Base-by-base conservation (phyloP, 2,797 vertebrate species). In the Allobates femoralis region DNA sequence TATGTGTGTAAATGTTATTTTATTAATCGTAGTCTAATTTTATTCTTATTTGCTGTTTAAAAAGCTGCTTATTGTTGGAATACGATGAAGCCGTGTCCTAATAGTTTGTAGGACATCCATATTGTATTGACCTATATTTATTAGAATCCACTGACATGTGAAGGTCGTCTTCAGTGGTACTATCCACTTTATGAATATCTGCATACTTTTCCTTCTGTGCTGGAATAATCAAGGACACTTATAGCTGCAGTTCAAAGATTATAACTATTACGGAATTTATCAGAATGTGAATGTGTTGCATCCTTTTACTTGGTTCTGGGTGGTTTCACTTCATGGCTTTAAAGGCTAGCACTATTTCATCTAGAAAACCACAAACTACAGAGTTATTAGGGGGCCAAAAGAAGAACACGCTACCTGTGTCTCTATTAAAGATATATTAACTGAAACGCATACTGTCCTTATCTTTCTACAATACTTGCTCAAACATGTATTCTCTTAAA, bases 181-280 rank as follows among this genome's bases (percentile, higher is more conserved):
- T 28, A 21, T 55, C n/a, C 51, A 23, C 30, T 30, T 32, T 3
- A 32, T 74, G 37, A 26, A 26, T 26, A 26, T n/a, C 21, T 26
- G 1, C 21, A n/a, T n/a, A 12, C 67, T 46, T n/a, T n/a, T 32
- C 18, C 23, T 73, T 21, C 21, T 15, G 26, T 74, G 69, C 69
- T 74, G 69, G 69, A 74, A 74, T 74, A 74, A 74, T 74, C 21
- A 50, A 26, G 14, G 41, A 74, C 69, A 46, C 30, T 46, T 26
- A 12, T 23, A 71, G 69, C 69, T 16, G 23, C 12, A 73, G 37
- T 50, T 73, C 37, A 50, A 46, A 18, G 37, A 15, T 11, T 16
- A 16, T 15, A 50, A 50, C 69, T 16, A 26, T 56, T 56, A 21
- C 21, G 32, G 75, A 34, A 56, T 23, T 21, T 51, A 50, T 28